Conservation (phyloP, 2,797 vertebrate species). For the Labeo calbasu region DNA sequence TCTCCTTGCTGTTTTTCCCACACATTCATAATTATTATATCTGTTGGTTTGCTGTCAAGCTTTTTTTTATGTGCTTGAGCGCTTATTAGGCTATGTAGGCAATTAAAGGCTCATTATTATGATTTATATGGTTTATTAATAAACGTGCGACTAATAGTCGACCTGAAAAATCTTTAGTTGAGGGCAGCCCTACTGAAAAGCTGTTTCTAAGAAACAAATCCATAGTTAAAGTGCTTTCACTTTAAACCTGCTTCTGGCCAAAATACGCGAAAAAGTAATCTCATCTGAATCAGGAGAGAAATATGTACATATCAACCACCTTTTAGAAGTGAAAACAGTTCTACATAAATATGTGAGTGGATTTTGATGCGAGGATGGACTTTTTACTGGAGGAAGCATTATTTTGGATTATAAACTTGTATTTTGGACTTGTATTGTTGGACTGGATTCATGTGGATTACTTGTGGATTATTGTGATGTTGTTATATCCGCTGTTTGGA, state of each 20-base stretch:
- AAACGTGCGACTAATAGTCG: too few relatives aligned
- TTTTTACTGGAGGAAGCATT: not conserved
- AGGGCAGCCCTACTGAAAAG: too few relatives aligned
- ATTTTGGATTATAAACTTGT: not conserved
- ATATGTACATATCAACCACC: not conserved
- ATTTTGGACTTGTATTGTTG: not conserved
- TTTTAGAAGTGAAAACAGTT: not conserved
- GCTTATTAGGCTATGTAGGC: too few relatives aligned
- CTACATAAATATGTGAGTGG: not conserved
- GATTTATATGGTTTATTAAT: too few relatives aligned
- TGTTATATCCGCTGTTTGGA: not conserved
- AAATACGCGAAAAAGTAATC: not conserved
- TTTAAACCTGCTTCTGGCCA: not conserved
- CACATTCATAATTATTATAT: too few relatives aligned
- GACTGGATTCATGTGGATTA: not conserved
- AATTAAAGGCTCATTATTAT: too few relatives aligned
- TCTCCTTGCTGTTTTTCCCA: too few relatives aligned
- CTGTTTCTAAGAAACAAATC: not conserved
- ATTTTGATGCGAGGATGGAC: not conserved
- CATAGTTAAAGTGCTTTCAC: not conserved
- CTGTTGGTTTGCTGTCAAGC: too few relatives aligned
- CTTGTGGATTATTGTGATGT: not conserved
- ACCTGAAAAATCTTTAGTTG: too few relatives aligned
- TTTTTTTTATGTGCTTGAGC: too few relatives aligned
- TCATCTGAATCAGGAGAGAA: not conserved